These are phyloP conservation scores for Spea hammondii DNA, from an alignment of 2,797 vertebrate species.

Conservation along the genomic window DNA sequence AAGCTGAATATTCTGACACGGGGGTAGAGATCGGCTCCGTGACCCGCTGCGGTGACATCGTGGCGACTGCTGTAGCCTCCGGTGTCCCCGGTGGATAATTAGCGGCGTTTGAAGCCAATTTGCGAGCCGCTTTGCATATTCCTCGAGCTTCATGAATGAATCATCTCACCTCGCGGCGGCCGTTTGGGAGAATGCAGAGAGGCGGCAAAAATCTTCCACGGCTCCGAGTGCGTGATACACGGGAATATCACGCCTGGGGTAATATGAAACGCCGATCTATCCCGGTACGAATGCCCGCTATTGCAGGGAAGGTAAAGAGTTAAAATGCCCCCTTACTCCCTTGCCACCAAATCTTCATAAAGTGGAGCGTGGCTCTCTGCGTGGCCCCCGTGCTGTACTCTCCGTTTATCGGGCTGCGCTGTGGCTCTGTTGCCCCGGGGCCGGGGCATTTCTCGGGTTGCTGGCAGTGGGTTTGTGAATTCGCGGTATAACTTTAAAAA, in stretches of 20 bases:
- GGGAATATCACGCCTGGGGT: too few relatives aligned
- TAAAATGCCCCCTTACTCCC: too few relatives aligned
- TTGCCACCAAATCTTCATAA: too few relatives aligned
- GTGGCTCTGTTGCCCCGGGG: too few relatives aligned
- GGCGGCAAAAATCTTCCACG: constrained; percentile 69
- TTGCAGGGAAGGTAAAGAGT: too few relatives aligned
- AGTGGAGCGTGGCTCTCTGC: too few relatives aligned
- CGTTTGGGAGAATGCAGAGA: constrained; percentile 70
- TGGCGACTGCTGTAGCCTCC: constrained; percentile 71
- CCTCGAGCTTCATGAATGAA: constrained; percentile 77
- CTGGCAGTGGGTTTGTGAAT: too few relatives aligned
- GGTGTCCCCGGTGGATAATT: constrained; percentile 76
- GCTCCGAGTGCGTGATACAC: not conserved
- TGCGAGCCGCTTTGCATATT: constrained; percentile 80
- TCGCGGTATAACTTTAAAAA: not conserved
- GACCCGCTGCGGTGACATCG: constrained; percentile 75
- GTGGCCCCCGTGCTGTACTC: too few relatives aligned
- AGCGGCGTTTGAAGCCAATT: constrained; percentile 80
- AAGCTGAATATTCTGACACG: constrained; percentile 73
- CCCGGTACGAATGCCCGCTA: too few relatives aligned
- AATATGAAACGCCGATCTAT: too few relatives aligned
- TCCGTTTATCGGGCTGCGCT: too few relatives aligned
- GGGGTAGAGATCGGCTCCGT: constrained; percentile 75
- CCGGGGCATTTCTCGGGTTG: too few relatives aligned
- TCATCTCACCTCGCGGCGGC: constrained; percentile 76